Evolutionary conservation across 2,113 vertebrate species (phyloP), one percentile per base, ranked within the genome.

Genomic region (Siniperca knerii): DNA sequence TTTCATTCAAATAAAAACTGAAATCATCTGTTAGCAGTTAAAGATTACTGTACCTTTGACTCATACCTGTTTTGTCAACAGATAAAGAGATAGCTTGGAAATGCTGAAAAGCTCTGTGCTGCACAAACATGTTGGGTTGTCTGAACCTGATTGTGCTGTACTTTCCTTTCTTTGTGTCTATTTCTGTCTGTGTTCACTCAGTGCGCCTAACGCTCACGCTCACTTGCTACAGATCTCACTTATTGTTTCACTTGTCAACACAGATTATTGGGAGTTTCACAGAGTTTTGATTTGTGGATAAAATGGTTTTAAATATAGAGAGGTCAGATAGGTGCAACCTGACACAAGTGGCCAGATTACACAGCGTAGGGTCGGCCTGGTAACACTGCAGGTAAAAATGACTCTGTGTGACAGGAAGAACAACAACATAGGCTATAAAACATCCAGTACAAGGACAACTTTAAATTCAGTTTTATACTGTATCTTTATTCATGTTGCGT

Each of bases 161-260:
- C 69, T 90, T 92, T 85, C 89, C 86, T 91, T 79, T 84, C 87
- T 91, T 92, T 92, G 87, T 91, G 81, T 90, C 85, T 93, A 92
- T 93, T 94, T 94, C 69, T 78, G 81, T 86, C 87, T 16, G 58
- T 48, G 69, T 68, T 88, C 55, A 44, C 69, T 67, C 74, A 0
- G 9, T 37, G 77, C 20, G 42, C 66, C 55, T 23, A 64, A 54
- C 69, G 35, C 86, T 87, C 87, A 73, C 69, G 12, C 85, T 72
- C 75, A 58, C 79, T 73, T 35, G 77, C 85, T 79, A 40, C 65
- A 85, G 50, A 91, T 82, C 85, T 73, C 78, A 83, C 83, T 61
- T 90, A 91, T 95, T 94, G 89, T 95, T 92, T 87, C 69, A 74
- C 83, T 79, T 93, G 88, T 93, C 90, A 89, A 57, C 83, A 74